Percentiles rank a stretch among this genome's conserved stretches.
phyloP scores from a whole-genome alignment of 2,113 vertebrate species.

The Galbula dea region DNA sequence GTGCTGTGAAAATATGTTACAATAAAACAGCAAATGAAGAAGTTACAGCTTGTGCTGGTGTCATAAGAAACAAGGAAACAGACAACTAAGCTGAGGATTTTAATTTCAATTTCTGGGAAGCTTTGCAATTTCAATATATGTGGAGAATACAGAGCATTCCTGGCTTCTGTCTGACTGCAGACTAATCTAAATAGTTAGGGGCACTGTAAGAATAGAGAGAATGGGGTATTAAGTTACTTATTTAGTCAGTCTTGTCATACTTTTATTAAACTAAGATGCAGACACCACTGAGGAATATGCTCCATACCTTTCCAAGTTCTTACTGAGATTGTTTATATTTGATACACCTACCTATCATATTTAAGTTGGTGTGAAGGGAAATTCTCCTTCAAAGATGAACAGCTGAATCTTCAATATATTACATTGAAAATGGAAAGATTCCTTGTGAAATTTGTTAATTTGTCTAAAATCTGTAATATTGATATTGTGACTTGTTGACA shows the following conservation, averaged over 20 bases:
- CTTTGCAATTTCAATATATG: conserved; percentile 2
- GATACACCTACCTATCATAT: not conserved
- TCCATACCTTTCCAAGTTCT: not conserved
- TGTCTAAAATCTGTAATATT: not conserved
- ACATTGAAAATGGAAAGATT: not conserved
- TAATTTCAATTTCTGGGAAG: not conserved
- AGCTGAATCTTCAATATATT: not conserved
- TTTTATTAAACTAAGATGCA: not conserved
- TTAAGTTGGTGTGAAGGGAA: not conserved
- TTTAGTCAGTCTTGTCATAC: not conserved
- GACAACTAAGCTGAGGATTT: not conserved
- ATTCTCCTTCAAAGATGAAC: not conserved
- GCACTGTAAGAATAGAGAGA: not conserved
- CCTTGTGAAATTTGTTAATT: not conserved
- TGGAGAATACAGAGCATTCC: not conserved
- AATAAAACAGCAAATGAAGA: not conserved
- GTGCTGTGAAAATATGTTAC: not conserved
- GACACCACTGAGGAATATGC: not conserved
- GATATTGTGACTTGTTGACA: not conserved
- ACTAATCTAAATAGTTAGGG: not conserved
- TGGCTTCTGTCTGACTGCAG: not conserved
- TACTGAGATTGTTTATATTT: not conserved
- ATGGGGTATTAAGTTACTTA: not conserved
- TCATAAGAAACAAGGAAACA: not conserved
- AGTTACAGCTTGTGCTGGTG: not conserved